phyloP scores from a whole-genome alignment of 2,888 invertebrate genomes.

The Calephelis perditalis region DNA sequence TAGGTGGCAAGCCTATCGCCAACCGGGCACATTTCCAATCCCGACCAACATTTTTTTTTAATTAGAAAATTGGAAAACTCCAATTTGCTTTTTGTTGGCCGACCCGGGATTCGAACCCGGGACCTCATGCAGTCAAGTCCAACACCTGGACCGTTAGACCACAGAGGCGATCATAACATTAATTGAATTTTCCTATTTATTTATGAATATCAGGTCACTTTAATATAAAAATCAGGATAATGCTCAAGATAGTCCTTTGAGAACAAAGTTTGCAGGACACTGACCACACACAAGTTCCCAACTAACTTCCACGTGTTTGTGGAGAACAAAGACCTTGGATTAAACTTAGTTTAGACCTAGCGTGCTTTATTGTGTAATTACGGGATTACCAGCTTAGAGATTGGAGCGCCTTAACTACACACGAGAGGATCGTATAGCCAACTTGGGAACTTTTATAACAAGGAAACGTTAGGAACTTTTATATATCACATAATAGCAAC shows the following conservation, averaged over 20 bases:
- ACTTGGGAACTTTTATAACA: not conserved
- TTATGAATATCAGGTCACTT: not conserved
- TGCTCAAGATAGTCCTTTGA: not conserved
- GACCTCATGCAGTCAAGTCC: no score
- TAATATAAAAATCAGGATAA: slow-evolving; percentile 9
- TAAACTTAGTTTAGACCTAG: slow-evolving; percentile 26
- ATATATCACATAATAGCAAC: no score
- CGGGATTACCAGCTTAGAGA: slow-evolving; percentile 27
- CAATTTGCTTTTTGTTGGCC: no score
- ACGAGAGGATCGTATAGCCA: slow-evolving; percentile 19
- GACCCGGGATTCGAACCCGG: no score
- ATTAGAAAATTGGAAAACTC: no score
- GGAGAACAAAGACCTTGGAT: slow-evolving; percentile 20
- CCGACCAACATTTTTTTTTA: no score
- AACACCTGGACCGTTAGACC: no score
- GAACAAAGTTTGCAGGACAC: slow-evolving; percentile 4
- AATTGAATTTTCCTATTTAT: no score
- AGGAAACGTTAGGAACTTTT: no score
- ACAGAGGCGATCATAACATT: no score
- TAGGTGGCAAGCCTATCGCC: no score
- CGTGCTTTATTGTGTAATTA: slow-evolving; percentile 33
- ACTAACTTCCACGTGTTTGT: slow-evolving; percentile 15
- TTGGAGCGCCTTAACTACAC: slow-evolving; percentile 17
- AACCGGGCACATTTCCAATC: no score
- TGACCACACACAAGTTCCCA: slow-evolving; percentile 12